Conservation (phyloP, 92 coral and sea anemone species). For the Nematostella vectensis region DNA sequence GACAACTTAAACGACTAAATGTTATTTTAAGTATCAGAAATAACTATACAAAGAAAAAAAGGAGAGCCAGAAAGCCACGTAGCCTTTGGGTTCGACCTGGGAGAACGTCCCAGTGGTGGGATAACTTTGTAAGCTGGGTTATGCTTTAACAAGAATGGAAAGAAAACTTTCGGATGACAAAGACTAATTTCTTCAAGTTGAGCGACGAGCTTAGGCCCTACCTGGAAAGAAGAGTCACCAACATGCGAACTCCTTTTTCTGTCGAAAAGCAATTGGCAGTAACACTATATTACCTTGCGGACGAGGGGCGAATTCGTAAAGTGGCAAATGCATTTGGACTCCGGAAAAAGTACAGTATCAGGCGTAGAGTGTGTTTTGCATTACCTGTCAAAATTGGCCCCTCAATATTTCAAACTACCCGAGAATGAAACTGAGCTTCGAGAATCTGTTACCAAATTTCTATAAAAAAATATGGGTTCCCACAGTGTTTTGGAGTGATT, state of each 20-base stretch:
- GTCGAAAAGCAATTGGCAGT: constrained; percentile 37
- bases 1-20: not conserved
- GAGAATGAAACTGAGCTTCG: constrained; percentile 5
- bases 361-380: constrained; percentile 14
- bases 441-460: constrained; percentile 8
- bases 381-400: not conserved
- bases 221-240: constrained; percentile 19
- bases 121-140: constrained; percentile 9
- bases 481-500: not conserved
- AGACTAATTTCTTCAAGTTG: constrained; percentile 18
- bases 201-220: constrained; percentile 18
- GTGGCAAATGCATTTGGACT: constrained; percentile 48
- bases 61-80: not conserved
- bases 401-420: constrained; percentile 8
- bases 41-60: not conserved
- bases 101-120: constrained; percentile 7
- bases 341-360: constrained; percentile 20
- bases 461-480: constrained; percentile 9
- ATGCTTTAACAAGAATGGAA: constrained; percentile 33
- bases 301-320: constrained; percentile 33
- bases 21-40: not conserved
- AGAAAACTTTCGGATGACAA: constrained; percentile 39
- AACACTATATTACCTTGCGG: constrained; percentile 36
- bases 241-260: constrained; percentile 23
- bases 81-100: constrained; percentile 31